Base-by-base conservation (phyloP, 1,140 invertebrate genomes). In the Drosophila melanogaster region DNA sequence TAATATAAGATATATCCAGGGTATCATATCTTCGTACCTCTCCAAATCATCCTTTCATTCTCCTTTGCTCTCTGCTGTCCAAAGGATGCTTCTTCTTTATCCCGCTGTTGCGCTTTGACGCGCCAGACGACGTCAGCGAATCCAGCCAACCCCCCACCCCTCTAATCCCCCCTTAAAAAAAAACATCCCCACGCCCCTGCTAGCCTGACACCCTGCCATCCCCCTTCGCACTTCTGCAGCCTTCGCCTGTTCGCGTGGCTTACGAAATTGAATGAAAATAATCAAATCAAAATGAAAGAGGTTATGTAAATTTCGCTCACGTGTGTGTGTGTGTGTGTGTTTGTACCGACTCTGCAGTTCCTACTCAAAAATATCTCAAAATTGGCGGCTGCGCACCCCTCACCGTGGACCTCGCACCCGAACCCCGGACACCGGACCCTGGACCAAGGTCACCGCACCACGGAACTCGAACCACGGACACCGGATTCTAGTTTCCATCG, bases 251-350 rank as follows among this genome's bases (percentile, higher is more conserved):
- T 85, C 65, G 77, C 71, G 62, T 84, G 80, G 65, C 81, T 65
- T 69, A 73, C 72, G 57, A 85, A 84, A 84, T 84, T 84, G 77
- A 85, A 84, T 79, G 75, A 83, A 87, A 84, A 79, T 89, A 84
- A 83, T 89, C 62, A 89, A 87, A 87, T 87, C 66, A 73, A 71
- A 80, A 59, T 87, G 66, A 67, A 89, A 59, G 59, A 83, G 84
- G 79, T 87, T 87, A 87, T 87, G 83, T 89, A 87, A 87, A 87
- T 89, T 69, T 64, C 38, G 35, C 55, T 72, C 76, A 79, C 71
- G 71, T 84, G 61, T 64, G 43, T 8, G 17, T 22, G 19, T 43
- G 47, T 70, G 15, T 15, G 15, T 30, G 22, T 33, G 19, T 40
- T n/a, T 5, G 8, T 10, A 8, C 8, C 30, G 30, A 30, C 1